Base-by-base conservation (phyloP, 2,797 vertebrate genomes). In the Xenopus petersii region DNA sequence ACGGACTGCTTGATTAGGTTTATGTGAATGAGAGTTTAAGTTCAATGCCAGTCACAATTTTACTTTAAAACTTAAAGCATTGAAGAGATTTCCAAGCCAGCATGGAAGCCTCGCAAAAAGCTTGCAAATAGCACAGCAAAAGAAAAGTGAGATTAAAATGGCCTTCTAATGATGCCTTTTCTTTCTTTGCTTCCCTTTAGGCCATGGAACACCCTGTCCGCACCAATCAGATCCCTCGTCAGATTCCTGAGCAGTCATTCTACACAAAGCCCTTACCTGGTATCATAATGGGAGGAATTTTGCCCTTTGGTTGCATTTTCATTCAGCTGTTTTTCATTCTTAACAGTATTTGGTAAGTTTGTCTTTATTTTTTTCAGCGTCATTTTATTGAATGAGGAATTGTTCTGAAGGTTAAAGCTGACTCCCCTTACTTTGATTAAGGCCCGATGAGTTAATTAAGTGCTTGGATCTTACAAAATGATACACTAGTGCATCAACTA, bases 271-370 rank as follows among this genome's bases (percentile, higher is more conserved):
- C 95, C 0, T 84, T 97, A 67, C 96, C 96, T 67, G 96, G 95
- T 10, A 98, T 98, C 63, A 72, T 97, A 82, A 98, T 98, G 95
- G 95, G 95, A 75, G 95, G 95, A 12, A 97, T 98, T 87, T 87
- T 98, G 46, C 95, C 95, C 5, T 98, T 98, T 56, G 94, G 94
- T 10, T 98, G 95, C 79, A 97, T 98, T 83, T 98, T 98, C 77
- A 98, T 98, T 84, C 96, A 98, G 88, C 88, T 98, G 55, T 98
- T 98, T 87, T 98, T 98, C 86, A 98, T 98, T 84, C 92, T 98
- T 58, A 98, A 98, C 83, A 97, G 95, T 79, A 98, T 98, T 86
- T 98, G 96, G 96, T 98, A 83, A 90, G 94, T 84, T 80, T 63
- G 51, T 13, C 12, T 24, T 51, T 63, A 36, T 60, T 5, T 70